Percentiles rank a stretch among this genome's conserved stretches.
Conservation (phyloP, 2,797 vertebrate species). For the Novumbra hubbsi region DNA sequence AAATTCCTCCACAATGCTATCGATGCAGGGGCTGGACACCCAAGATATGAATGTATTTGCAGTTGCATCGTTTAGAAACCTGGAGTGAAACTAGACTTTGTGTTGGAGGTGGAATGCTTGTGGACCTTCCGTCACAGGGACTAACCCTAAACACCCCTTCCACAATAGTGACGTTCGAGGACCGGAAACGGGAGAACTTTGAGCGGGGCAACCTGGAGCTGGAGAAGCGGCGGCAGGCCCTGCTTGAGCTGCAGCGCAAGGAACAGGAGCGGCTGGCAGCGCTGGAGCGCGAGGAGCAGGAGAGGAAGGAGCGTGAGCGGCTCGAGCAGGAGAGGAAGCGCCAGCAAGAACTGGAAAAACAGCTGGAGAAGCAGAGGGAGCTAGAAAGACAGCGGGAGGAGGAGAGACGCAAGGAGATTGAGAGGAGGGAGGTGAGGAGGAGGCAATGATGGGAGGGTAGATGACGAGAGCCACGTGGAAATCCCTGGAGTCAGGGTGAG, state of each 20-base stretch:
- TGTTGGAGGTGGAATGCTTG: neutral
- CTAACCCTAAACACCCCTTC: neutral
- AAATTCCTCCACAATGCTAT: neutral
- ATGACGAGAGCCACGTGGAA: neutral
- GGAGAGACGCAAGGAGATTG: conserved; percentile 91
- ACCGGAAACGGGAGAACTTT: conserved; percentile 97
- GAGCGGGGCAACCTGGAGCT: conserved; percentile 95
- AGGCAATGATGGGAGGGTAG: neutral
- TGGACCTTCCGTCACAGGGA: neutral
- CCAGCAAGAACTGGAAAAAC: conserved; percentile 91
- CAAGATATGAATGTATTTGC: neutral
- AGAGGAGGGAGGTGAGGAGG: conserved; percentile 87
- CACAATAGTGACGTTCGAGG: conserved; percentile 89
- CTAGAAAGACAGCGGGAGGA: conserved; percentile 91
- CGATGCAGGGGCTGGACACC: neutral
- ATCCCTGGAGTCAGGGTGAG: too few species aligned
- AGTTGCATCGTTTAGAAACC: neutral
- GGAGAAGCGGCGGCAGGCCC: conserved; percentile 91
- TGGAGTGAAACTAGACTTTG: neutral
- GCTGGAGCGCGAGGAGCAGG: conserved; percentile 89
- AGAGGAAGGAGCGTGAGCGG: conserved; percentile 90
- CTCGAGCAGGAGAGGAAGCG: conserved; percentile 90
- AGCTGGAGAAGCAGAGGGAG: conserved; percentile 91
- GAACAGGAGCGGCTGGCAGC: conserved; percentile 92
- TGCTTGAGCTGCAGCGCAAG: conserved; percentile 93